These are phyloP conservation scores for Hippopotamus amphibius DNA, from an alignment of 2,113 vertebrate species.

Conservation along the genomic window DNA sequence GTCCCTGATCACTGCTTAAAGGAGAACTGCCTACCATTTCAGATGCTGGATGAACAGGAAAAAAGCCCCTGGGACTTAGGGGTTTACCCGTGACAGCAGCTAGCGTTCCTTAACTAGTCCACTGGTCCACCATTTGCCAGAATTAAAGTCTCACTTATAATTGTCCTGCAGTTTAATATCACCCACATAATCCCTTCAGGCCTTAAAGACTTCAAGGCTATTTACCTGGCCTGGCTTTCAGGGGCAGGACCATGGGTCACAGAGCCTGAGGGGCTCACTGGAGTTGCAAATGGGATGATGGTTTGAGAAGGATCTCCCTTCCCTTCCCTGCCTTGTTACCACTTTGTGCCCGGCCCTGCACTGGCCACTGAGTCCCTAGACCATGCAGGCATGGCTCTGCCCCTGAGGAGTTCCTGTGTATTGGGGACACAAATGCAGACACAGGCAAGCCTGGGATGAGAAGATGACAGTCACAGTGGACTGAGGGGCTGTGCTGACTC, in stretches of 20 bases:
- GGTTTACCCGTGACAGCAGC: background rate
- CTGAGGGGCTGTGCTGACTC: background rate
- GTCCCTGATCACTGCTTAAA: background rate
- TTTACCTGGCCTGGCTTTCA: background rate
- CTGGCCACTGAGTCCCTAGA: background rate
- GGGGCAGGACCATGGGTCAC: background rate
- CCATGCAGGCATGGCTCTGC: background rate
- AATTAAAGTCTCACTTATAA: background rate
- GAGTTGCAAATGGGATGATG: background rate
- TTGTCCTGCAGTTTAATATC: rapidly evolving
- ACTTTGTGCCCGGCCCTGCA: background rate
- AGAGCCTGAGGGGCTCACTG: background rate
- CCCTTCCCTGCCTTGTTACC: background rate
- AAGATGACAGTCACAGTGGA: background rate
- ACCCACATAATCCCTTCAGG: no score
- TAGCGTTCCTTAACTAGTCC: rapidly evolving
- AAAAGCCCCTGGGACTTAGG: background rate
- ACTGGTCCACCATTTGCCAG: rapidly evolving
- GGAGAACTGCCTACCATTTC: background rate
- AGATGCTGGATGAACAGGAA: rapidly evolving
- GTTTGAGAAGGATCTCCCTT: background rate
- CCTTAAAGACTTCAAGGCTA: background rate
- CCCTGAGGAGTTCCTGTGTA: background rate
- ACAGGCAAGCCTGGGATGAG: background rate
- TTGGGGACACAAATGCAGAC: background rate